Evolutionary conservation across 1,140 invertebrate species (phyloP).

Genomic region (Solenopsis invicta): DNA sequence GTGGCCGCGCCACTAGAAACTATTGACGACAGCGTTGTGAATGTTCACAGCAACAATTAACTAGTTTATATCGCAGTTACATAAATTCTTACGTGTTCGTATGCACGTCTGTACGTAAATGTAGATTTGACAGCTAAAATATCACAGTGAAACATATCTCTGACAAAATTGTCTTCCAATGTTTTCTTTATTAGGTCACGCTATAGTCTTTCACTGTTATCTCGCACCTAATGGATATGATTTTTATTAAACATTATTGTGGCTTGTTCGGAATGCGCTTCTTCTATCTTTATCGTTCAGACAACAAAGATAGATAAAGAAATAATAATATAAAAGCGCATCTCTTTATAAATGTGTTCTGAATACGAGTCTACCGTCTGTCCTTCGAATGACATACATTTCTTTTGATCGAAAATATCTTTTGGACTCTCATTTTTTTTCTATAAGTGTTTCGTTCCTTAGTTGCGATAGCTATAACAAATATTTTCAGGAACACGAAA

Average conservation of each 20-base stretch:
- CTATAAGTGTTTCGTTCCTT: not conserved
- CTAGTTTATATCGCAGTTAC: conserved; percentile 26
- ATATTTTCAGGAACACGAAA: not conserved
- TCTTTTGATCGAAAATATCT: not conserved
- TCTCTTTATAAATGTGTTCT: too few relatives aligned
- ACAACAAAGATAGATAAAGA: too few relatives aligned
- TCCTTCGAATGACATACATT: not conserved
- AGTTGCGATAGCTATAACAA: not conserved
- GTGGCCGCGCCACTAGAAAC: conserved; percentile 33
- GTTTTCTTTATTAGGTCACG: not conserved
- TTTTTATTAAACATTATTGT: not conserved
- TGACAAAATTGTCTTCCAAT: not conserved
- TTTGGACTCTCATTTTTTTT: not conserved
- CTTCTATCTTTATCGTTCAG: too few relatives aligned
- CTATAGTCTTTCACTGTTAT: not conserved
- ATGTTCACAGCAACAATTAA: conserved; percentile 46
- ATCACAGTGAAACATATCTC: not conserved
- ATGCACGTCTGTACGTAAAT: not conserved
- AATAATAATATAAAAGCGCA: too few relatives aligned
- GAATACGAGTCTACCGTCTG: too few relatives aligned
- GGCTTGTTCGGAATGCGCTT: too few relatives aligned
- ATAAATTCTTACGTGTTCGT: not conserved
- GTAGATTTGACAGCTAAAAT: not conserved
- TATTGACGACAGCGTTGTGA: conserved; percentile 50
- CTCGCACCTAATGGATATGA: not conserved